Conservation (phyloP, 2,888 invertebrate species). For the Oscheius sp. region DNA sequence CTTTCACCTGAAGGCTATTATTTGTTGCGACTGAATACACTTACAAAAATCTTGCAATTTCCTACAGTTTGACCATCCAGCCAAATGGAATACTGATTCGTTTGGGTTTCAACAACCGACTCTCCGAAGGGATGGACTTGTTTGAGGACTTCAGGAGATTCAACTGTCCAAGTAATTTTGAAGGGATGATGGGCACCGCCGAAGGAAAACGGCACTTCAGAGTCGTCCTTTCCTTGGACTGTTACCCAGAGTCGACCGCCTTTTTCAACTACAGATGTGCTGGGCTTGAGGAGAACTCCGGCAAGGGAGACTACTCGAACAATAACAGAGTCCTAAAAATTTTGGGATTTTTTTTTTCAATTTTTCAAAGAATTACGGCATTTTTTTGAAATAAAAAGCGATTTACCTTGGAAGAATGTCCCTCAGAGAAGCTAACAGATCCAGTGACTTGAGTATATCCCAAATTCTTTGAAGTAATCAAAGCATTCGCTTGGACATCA, state of each 20-base stretch:
- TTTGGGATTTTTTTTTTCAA: no score
- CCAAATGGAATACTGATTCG: conserved; percentile 51
- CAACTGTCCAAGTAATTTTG: conserved; percentile 46
- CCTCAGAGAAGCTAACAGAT: conserved; percentile 48
- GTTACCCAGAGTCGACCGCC: conserved; percentile 44
- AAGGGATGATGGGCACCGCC: conserved; percentile 62
- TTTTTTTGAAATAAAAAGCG: background rate
- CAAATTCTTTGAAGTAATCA: conserved; percentile 54
- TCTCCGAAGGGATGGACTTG: conserved; percentile 40
- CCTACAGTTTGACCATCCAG: conserved; percentile 39
- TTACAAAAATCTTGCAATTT: conserved; percentile 36
- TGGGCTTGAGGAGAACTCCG: conserved; percentile 50
- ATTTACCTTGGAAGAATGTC: conserved; percentile 44
- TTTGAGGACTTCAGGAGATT: conserved; percentile 37
- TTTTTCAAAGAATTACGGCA: no score
- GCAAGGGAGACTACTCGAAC: conserved; percentile 56
- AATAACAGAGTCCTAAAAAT: conserved; percentile 52
- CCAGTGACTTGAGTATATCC: conserved; percentile 57
- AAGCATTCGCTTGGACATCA: conserved; percentile 53
- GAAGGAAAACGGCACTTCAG: conserved; percentile 60
- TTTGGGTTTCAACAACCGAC: conserved; percentile 33
- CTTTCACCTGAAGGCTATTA: conserved; percentile 24
- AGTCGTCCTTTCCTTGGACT: conserved; percentile 47
- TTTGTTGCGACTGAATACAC: background rate
- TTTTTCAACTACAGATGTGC: conserved; percentile 48